A percentile compares a stretch with the other conserved stretches of the same genome.
These are phyloP conservation scores for Helicoverpa armigera DNA, from an alignment of 1,140 invertebrate species.

Conservation along the genomic window DNA sequence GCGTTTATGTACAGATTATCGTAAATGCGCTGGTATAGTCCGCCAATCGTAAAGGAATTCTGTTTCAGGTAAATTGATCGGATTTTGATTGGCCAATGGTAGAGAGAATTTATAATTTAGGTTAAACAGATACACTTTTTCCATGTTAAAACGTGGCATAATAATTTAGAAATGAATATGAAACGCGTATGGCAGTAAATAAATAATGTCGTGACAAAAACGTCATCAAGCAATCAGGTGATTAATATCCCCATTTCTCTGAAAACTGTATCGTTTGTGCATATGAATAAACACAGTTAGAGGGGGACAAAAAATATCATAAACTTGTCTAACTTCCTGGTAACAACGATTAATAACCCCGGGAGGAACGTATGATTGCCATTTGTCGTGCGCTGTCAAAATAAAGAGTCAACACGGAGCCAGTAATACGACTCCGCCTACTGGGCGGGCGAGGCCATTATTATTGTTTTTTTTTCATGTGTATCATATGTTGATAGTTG, in stretches of 20 bases:
- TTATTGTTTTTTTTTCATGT: slow-evolving; percentile 39
- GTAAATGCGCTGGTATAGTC: background rate
- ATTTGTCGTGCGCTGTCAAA: slow-evolving; percentile 78
- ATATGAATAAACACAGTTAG: slow-evolving; percentile 60
- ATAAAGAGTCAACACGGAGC: slow-evolving; percentile 66
- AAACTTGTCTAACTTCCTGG: slow-evolving; percentile 60
- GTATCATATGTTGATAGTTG: slow-evolving; percentile 41
- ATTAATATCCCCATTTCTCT: slow-evolving; percentile 60
- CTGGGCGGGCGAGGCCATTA: slow-evolving; percentile 54
- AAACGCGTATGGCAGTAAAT: too few relatives aligned
- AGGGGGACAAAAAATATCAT: slow-evolving; percentile 55
- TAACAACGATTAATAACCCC: slow-evolving; percentile 65
- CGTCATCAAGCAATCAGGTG: slow-evolving; percentile 56
- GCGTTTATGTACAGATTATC: slow-evolving; percentile 22
- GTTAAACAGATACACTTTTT: too few relatives aligned
- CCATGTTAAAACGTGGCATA: too few relatives aligned
- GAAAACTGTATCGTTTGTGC: slow-evolving; percentile 51
- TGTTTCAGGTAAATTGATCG: background rate
- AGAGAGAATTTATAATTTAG: background rate
- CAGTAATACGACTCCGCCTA: slow-evolving; percentile 66
- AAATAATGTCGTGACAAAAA: background rate
- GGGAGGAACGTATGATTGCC: slow-evolving; percentile 59
- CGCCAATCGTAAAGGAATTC: background rate
- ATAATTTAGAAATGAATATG: too few relatives aligned
- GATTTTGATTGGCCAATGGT: background rate